Percentiles rank a stretch among this genome's conserved stretches.
Conservation (phyloP, 2,113 vertebrate genomes). For the Nerophis lumbriciformis region DNA sequence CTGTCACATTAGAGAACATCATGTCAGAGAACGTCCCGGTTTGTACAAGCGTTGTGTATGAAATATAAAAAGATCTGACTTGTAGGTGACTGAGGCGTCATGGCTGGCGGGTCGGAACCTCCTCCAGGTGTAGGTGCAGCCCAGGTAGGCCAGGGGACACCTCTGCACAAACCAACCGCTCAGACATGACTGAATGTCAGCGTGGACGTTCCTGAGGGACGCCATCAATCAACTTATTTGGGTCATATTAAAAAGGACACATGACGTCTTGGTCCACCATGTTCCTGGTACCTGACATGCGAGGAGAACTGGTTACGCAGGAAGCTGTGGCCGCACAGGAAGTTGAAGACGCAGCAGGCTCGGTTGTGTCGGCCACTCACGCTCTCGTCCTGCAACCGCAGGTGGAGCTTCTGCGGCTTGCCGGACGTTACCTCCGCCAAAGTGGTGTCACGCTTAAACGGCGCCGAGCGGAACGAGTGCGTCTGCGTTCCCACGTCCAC, state of each 20-base stretch:
- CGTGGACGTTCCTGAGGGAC: conserved; percentile 77
- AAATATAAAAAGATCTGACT: conserved; percentile 37
- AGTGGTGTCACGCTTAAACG: conserved; percentile 72
- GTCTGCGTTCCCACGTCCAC: conserved; percentile 88
- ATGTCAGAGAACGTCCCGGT: no score
- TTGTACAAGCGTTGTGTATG: no score
- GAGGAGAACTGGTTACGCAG: conserved; percentile 82
- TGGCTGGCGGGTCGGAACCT: conserved; percentile 81
- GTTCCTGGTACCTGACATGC: conserved; percentile 74
- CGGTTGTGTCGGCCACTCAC: conserved; percentile 85
- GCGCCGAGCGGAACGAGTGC: conserved; percentile 77
- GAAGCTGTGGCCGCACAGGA: conserved; percentile 86
- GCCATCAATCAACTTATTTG: no score
- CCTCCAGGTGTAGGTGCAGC: conserved; percentile 86
- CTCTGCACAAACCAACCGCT: conserved; percentile 91
- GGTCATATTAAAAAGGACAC: no score
- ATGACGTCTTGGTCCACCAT: no score
- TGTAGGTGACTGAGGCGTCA: conserved; percentile 78
- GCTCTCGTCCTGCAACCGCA: conserved; percentile 82
- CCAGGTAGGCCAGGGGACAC: conserved; percentile 91
- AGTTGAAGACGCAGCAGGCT: conserved; percentile 83
- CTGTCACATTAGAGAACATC: no score
- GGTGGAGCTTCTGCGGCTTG: conserved; percentile 64
- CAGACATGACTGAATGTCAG: conserved; percentile 85
- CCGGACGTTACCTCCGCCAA: conserved; percentile 75